phyloP scores from a whole-genome alignment of 1,140 invertebrate genomes.

The Pseudachorutes palmiensis region DNA sequence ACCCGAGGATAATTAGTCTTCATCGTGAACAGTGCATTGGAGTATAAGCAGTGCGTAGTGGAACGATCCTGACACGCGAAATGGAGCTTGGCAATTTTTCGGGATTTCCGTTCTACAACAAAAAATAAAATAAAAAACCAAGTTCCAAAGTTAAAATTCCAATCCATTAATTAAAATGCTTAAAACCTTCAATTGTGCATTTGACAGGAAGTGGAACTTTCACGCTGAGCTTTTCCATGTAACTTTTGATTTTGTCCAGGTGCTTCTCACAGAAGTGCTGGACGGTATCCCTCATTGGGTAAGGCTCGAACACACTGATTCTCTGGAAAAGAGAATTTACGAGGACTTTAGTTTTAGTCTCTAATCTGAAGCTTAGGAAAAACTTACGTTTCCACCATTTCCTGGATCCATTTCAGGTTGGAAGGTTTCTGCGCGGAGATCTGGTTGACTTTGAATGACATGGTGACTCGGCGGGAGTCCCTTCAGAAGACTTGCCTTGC shows the following conservation, averaged over 20 bases:
- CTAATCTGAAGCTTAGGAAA: not conserved
- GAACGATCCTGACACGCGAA: slow-evolving; percentile 79
- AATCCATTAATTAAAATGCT: too few species aligned
- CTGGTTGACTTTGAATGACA: slow-evolving; percentile 22
- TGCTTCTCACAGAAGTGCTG: slow-evolving; percentile 93
- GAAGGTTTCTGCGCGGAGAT: slow-evolving; percentile 12
- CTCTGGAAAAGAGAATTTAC: slow-evolving; percentile 50
- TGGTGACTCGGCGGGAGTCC: slow-evolving; percentile 9
- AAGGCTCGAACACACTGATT: slow-evolving; percentile 77
- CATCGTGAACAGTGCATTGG: slow-evolving; percentile 70
- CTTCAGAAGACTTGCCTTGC: slow-evolving; percentile 4
- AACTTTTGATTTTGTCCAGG: slow-evolving; percentile 77
- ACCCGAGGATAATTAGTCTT: slow-evolving; percentile 56
- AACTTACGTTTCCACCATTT: slow-evolving; percentile 14
- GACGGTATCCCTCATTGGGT: slow-evolving; percentile 78
- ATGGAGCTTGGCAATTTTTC: slow-evolving; percentile 76
- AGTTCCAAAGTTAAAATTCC: too few species aligned
- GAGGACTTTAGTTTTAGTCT: slow-evolving; percentile 1
- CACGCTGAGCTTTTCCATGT: slow-evolving; percentile 77
- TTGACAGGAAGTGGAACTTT: slow-evolving; percentile 79
- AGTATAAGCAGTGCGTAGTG: slow-evolving; percentile 75
- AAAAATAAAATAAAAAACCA: too few species aligned
- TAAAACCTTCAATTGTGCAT: slow-evolving; percentile 86
- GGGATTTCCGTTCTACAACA: slow-evolving; percentile 62
- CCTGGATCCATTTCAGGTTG: not conserved